Conservation (phyloP, 2,113 vertebrate genomes). For the Chlamydotis undulata region DNA sequence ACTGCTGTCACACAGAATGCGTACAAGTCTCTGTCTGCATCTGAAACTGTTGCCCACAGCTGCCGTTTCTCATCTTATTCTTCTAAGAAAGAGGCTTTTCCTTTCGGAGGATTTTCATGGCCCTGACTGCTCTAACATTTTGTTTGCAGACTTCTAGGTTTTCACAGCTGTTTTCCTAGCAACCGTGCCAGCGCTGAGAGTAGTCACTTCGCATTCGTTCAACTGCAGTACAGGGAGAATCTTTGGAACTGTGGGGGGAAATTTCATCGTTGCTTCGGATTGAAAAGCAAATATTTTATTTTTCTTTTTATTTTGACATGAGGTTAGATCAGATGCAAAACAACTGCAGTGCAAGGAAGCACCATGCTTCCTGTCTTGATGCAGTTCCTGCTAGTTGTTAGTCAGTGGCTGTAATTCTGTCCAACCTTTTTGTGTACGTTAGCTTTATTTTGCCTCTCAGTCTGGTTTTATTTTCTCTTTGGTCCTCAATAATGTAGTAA, state of each 20-base stretch:
- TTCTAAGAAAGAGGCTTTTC: not conserved
- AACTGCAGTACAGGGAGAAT: not conserved
- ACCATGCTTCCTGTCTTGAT: not conserved
- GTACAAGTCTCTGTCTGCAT: not conserved
- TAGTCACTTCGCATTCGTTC: not conserved
- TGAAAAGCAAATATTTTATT: not conserved
- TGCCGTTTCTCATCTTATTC: not conserved
- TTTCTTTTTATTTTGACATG: not conserved
- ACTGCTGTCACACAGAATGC: not conserved
- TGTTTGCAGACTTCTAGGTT: slow-evolving; percentile 63
- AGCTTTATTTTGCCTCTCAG: not conserved
- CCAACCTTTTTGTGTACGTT: not conserved
- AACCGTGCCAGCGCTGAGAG: not conserved
- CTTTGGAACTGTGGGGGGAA: not conserved
- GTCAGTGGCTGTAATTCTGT: not conserved
- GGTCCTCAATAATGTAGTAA: not conserved
- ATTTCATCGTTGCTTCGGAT: not conserved
- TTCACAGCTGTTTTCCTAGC: slow-evolving; percentile 59
- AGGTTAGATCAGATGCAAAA: not conserved
- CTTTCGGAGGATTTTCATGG: not conserved
- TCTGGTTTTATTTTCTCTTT: not conserved
- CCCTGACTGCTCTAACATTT: not conserved
- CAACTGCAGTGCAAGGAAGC: not conserved
- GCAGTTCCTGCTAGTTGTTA: not conserved
- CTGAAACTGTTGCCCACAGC: not conserved